Conservation (phyloP, 2,797 vertebrate genomes). For the Nannoperca obscura region DNA sequence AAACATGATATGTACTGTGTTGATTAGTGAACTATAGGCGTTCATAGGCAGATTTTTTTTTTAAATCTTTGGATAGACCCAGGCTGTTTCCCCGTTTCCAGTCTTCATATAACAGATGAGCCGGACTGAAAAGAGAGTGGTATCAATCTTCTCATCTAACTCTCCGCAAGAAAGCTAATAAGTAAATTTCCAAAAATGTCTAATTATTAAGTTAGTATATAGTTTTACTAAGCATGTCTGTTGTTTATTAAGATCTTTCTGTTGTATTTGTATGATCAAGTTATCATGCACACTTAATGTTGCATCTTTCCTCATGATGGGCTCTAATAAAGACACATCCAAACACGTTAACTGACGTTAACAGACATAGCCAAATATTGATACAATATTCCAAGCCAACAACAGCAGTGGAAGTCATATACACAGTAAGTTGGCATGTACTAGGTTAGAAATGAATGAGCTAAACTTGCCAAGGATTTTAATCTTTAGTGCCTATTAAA, state of each 20-base stretch:
- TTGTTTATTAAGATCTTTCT: background rate
- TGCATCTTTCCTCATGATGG: background rate
- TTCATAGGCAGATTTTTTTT: background rate
- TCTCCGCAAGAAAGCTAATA: background rate
- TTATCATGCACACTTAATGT: background rate
- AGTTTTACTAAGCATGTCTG: background rate
- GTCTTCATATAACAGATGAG: background rate
- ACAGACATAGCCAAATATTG: background rate
- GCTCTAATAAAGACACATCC: constrained; percentile 4
- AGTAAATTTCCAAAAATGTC: background rate
- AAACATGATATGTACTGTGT: background rate
- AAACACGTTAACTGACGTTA: constrained; percentile 1
- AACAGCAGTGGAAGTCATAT: background rate
- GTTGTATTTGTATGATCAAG: background rate
- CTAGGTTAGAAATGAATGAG: background rate
- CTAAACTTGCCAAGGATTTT: background rate
- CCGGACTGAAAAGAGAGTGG: background rate
- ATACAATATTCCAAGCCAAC: background rate
- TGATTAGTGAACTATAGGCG: background rate
- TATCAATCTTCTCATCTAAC: background rate
- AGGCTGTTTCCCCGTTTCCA: no score
- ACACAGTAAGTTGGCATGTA: constrained; percentile 5
- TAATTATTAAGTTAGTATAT: background rate
- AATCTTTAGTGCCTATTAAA: background rate
- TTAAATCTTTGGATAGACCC: background rate